Evolutionary conservation across 2,113 vertebrate genomes (phyloP), one percentile per base, ranked within the genome.

Genomic region (Clupea harengus): DNA sequence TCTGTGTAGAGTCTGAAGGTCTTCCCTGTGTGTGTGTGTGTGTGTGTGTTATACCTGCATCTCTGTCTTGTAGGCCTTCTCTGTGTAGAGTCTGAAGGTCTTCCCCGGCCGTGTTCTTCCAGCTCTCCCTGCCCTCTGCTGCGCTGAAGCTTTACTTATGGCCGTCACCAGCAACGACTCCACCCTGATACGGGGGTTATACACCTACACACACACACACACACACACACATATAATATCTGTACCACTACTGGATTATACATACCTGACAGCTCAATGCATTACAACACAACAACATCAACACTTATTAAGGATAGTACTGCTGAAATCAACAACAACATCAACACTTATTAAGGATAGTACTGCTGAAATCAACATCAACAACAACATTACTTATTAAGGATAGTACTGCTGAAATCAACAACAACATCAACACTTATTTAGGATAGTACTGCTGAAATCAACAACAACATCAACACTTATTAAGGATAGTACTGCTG

Each of bases 131-230:
- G 98, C 98, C 91, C 98, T 96, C 94, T 99, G 98, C 90, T 99
- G 98, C 83, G 98, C 98, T 0, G 98, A 99, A 15, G 98, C 98
- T 95, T 99, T 99, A 89, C 98, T 99, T 91, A 99, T 99, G 0
- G 98, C 98, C 0, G 98, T 99, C 89, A 99, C 98, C 84, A 99
- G 92, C 85, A 99, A 93, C 18, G 98, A 99, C 92, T 99, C 98
- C 5, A 99, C 98, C 91, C 98, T 93, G 93, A 99, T 99, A 18
- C 98, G 96, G 85, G 98, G 98, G 89, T 99, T 99, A 91, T 99
- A 99, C n/a, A 99, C 98, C 98, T 99, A 84, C 82, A 82, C 82
- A 83, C 46, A 52, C 86, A 82, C 64, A 81, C 83, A 50, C 84
- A 84, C 81, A 87, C 81, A 82, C 15, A 67, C 87, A 85, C 82